These are phyloP conservation scores for Serranus cabrilla DNA, from an alignment of 2,797 vertebrate genomes.

Conservation along the genomic window DNA sequence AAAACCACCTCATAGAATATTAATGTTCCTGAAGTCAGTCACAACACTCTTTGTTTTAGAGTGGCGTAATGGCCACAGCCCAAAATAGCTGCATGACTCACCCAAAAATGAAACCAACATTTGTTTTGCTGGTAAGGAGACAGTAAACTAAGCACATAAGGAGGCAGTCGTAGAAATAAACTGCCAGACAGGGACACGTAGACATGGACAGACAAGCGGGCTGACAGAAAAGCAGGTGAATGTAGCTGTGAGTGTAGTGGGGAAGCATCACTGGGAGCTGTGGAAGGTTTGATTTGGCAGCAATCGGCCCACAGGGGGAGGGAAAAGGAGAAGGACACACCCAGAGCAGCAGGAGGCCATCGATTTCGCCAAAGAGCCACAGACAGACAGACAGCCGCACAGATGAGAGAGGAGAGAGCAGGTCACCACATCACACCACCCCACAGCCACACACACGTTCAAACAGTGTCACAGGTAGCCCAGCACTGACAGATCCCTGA, in stretches of 20 bases:
- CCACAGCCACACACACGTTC: slow-evolving; percentile 12
- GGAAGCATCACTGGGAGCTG: slow-evolving; percentile 20
- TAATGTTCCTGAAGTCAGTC: slow-evolving; percentile 40
- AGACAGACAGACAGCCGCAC: slow-evolving; percentile 31
- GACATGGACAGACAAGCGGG: slow-evolving; percentile 10
- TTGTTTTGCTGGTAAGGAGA: slow-evolving; percentile 39
- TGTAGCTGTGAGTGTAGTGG: slow-evolving; percentile 1
- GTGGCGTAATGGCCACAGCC: slow-evolving; percentile 20
- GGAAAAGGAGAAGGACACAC: slow-evolving; percentile 35
- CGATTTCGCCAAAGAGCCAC: slow-evolving; percentile 50
- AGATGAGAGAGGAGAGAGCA: slow-evolving; percentile 43
- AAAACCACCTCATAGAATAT: slow-evolving; percentile 53
- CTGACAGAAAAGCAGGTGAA: slow-evolving; percentile 12
- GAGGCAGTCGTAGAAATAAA: slow-evolving; percentile 35
- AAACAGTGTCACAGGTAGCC: slow-evolving; percentile 50
- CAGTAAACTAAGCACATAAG: slow-evolving; percentile 36
- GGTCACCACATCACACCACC: slow-evolving; percentile 26
- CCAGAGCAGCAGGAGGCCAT: slow-evolving; percentile 47
- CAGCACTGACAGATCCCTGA: slow-evolving; percentile 52
- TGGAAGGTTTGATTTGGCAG: slow-evolving; percentile 59
- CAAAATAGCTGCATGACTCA: slow-evolving; percentile 55
- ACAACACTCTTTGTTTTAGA: slow-evolving; percentile 38
- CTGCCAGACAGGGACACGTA: not conserved
- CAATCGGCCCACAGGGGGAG: slow-evolving; percentile 22
- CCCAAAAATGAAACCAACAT: slow-evolving; percentile 26